Percentiles rank a stretch among this genome's conserved stretches.
Conservation (phyloP, 2,797 vertebrate species). For the Allobates femoralis region DNA sequence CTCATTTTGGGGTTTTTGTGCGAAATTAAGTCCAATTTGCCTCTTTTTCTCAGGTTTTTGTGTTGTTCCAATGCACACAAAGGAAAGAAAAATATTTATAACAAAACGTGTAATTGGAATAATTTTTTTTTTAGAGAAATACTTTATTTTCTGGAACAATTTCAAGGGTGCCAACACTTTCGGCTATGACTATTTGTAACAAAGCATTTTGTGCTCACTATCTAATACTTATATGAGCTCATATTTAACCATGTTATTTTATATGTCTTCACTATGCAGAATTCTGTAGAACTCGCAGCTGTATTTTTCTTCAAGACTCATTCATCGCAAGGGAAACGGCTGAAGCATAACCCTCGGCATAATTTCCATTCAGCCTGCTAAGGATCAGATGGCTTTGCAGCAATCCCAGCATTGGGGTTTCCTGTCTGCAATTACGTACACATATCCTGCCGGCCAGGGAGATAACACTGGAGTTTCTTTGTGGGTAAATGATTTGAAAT, state of each 20-base stretch:
- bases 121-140: no score
- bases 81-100: no score
- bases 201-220: neutral
- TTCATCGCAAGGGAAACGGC: slow-evolving; percentile 34
- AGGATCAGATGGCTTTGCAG: slow-evolving; percentile 43
- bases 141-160: no score
- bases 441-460: slow-evolving; percentile 46
- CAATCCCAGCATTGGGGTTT: slow-evolving; percentile 40
- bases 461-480: slow-evolving; percentile 43
- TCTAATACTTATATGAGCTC: neutral
- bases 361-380: slow-evolving; percentile 37
- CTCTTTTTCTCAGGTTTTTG: no score
- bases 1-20: no score
- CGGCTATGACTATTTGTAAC: no score
- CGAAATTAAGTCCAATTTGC: no score
- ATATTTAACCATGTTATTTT: neutral
- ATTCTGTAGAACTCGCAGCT: neutral
- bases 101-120: no score
- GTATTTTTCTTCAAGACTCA: slow-evolving; percentile 35
- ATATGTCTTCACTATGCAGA: no score
- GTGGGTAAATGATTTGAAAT: slow-evolving; percentile 37
- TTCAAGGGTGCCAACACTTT: no score
- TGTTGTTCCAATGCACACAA: no score
- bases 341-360: slow-evolving; percentile 1
- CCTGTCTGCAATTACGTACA: slow-evolving; percentile 47